These are phyloP conservation scores for Barypeithes pellucidus DNA, from an alignment of 2,888 invertebrate species.

Conservation along the genomic window DNA sequence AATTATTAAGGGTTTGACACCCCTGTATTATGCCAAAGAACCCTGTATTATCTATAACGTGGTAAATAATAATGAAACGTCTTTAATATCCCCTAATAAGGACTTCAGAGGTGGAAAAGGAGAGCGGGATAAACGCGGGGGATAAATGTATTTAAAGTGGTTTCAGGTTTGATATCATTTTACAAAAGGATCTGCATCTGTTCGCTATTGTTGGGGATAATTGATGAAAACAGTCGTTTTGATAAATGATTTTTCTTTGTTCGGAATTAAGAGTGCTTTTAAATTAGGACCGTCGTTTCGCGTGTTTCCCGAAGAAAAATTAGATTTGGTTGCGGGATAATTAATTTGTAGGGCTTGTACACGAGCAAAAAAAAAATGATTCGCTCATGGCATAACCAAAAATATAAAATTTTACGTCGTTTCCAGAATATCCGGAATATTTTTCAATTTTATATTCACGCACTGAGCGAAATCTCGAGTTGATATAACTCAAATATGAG, in stretches of 20 bases:
- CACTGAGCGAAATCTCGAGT: no score
- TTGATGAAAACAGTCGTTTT: conserved; percentile 57
- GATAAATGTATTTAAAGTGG: conserved; percentile 69
- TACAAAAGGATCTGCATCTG: conserved; percentile 67
- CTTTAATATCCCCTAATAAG: conserved; percentile 22
- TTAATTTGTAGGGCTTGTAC: neutral
- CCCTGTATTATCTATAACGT: neutral
- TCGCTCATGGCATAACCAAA: no score
- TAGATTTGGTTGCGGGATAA: conserved; percentile 2
- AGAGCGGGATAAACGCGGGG: conserved; percentile 51
- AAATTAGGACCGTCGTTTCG: conserved; percentile 45
- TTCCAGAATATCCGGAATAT: no score
- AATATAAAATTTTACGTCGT: no score
- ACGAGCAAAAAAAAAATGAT: no score
- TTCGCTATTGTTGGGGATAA: conserved; percentile 66
- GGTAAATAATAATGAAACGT: conserved; percentile 9
- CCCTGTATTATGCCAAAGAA: neutral
- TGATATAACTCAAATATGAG: no score
- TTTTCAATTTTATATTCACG: no score
- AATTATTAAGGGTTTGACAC: no score
- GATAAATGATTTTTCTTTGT: conserved; percentile 51
- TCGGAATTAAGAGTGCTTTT: conserved; percentile 43
- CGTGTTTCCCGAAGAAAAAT: conserved; percentile 15
- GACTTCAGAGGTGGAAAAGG: conserved; percentile 32
- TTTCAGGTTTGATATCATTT: conserved; percentile 69